phyloP scores from a whole-genome alignment of 2,888 invertebrate genomes.

The Drosophila nr. perissopoda region DNA sequence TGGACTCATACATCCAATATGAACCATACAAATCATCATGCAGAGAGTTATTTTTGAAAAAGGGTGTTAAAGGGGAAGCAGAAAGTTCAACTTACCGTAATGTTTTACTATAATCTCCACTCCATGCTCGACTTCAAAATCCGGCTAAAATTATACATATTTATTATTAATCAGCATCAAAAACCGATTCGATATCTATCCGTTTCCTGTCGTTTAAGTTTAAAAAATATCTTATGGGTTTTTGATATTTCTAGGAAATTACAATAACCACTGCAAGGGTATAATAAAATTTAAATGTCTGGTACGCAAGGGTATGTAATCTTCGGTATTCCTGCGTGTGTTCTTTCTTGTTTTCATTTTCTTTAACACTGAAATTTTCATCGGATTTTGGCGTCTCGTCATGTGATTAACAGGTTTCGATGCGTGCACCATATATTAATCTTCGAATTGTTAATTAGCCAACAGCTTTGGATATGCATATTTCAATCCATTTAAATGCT shows the following conservation, averaged over 20 bases:
- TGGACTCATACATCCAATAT: not conserved
- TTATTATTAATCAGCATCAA: not conserved
- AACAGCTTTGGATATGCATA: not conserved
- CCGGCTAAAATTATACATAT: not conserved
- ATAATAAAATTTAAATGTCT: not conserved
- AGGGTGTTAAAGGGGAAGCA: no score
- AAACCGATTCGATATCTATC: not conserved
- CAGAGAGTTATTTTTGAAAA: not conserved
- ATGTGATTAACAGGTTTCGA: conserved; percentile 27
- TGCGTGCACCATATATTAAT: conserved; percentile 1
- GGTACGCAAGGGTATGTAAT: not conserved
- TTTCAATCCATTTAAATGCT: not conserved
- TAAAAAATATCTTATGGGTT: not conserved
- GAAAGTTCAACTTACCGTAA: not conserved
- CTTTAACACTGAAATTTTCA: conserved; percentile 5
- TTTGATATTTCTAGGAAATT: not conserved
- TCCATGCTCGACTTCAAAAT: no score
- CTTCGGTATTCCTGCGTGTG: not conserved
- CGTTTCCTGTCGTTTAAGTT: not conserved
- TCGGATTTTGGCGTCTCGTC: conserved; percentile 13
- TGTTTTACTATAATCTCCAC: not conserved
- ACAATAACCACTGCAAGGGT: not conserved
- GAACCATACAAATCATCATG: not conserved
- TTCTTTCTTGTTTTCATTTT: not conserved
- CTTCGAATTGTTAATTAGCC: not conserved